Base-by-base conservation (phyloP, 2,797 vertebrate genomes). In the Craterocephalus amniculus region DNA sequence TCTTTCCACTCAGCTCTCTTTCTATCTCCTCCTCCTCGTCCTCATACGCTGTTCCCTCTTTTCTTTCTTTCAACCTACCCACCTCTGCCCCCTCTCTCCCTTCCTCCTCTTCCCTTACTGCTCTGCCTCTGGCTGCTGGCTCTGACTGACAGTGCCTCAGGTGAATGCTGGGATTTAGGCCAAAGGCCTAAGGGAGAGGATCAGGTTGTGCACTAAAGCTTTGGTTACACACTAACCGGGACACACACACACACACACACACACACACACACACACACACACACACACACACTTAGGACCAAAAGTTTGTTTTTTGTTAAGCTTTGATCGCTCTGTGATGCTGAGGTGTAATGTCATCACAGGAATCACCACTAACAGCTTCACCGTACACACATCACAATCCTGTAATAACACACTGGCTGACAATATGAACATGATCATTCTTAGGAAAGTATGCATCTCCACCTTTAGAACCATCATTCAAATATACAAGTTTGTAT, bases 81-180 rank as follows among this genome's bases (percentile, higher is more conserved):
- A 80, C 75, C 74, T 81, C 75, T 67, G 55, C 56, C 58, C 63
- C 27, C 0, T 16, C 63, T n/a, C 56, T 31, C 65, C 75, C 22
- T 68, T 61, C 34, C 56, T 45, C 34, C 45, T 31, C 22, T 35
- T 40, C 56, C 70, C 26, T 52, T 58, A 36, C 61, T 78, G 69
- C 76, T 72, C 60, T 56, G 72, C 56, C 60, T 29, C 20, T 56
- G 56, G 52, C 73, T 69, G 32, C 13, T 32, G 52, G 70, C 70
- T 10, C 51, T 54, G 66, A 58, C 66, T 65, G 73, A 73, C 72
- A 83, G 69, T 87, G 76, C 84, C 83, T 87, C 86, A 93, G 91
- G 92, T 93, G 90, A 90, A 91, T 78, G 71, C 79, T 88, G 86
- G 82, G 84, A 92, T 91, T 78, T 74, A 81, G 85, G 90, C 89